phyloP scores from a whole-genome alignment of 2,888 invertebrate genomes.

The Athalia cordata region DNA sequence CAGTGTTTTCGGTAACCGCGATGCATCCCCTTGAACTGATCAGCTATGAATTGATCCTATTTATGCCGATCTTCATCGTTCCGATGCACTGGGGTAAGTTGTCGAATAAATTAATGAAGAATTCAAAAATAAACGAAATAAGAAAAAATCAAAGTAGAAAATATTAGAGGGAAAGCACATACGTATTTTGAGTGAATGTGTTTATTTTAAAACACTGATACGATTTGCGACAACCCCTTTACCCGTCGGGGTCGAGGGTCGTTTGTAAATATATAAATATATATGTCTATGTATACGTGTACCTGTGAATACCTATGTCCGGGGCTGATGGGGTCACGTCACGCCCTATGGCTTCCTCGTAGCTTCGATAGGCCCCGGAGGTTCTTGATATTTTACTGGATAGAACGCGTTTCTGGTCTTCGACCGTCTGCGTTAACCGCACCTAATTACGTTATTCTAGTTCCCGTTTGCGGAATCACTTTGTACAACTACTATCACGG shows the following conservation, averaged over 20 bases:
- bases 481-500: slow-evolving; percentile 84
- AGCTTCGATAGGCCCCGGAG: neutral
- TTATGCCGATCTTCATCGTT: slow-evolving; percentile 79
- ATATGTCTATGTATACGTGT: no score
- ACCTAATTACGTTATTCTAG: slow-evolving; percentile 64
- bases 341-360: neutral
- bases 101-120: neutral
- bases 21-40: slow-evolving; percentile 84
- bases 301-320: neutral
- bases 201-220: neutral
- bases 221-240: neutral
- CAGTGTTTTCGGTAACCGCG: slow-evolving; percentile 84
- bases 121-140: no score
- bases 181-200: neutral
- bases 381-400: no score
- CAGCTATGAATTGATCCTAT: slow-evolving; percentile 78
- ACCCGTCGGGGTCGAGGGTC: no score
- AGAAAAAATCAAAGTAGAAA: neutral
- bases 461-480: slow-evolving; percentile 71
- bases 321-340: slow-evolving; percentile 3
- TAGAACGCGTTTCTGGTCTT: neutral
- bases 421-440: neutral
- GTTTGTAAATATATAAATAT: no score
- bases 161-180: neutral
- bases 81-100: slow-evolving; percentile 83